Percentiles rank a stretch among this genome's conserved stretches.
Evolutionary conservation across 2,888 invertebrate genomes (phyloP).

Genomic region (Drosophila differens): DNA sequence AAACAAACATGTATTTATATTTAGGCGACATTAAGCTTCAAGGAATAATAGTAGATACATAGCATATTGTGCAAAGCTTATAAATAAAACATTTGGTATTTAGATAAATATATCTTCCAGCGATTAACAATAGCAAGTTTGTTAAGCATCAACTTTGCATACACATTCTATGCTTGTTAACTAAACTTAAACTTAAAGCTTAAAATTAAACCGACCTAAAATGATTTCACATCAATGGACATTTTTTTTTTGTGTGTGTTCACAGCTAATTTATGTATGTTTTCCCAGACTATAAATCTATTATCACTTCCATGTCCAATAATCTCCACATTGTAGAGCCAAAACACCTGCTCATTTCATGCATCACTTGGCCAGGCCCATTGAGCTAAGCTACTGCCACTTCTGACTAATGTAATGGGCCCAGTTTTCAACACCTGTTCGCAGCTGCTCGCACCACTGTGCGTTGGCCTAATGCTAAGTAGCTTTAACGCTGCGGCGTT

Average conservation of each 20-base stretch:
- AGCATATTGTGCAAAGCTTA: background rate
- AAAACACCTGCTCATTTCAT: conserved; percentile 67
- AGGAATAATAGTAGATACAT: background rate
- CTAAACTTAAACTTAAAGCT: background rate
- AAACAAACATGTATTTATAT: background rate
- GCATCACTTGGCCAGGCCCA: conserved; percentile 61
- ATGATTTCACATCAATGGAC: conserved; percentile 18
- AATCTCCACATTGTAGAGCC: conserved; percentile 43
- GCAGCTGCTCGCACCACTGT: conserved; percentile 69
- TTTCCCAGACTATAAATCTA: conserved; percentile 32
- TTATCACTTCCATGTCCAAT: conserved; percentile 38
- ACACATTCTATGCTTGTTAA: background rate
- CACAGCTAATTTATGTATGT: conserved; percentile 56
- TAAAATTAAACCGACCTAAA: background rate
- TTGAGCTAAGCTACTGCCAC: conserved; percentile 37
- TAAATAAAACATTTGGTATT: background rate
- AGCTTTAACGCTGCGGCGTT: conserved; percentile 72
- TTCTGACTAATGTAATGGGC: conserved; percentile 63
- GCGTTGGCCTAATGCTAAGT: conserved; percentile 70
- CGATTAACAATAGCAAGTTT: background rate
- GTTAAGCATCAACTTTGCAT: background rate
- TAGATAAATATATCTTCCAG: background rate
- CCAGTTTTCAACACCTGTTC: conserved; percentile 69
- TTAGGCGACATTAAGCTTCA: background rate
- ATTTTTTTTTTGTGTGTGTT: background rate